These are phyloP conservation scores for Enteromius paludinosus DNA, from an alignment of 2,797 vertebrate genomes.

Conservation along the genomic window DNA sequence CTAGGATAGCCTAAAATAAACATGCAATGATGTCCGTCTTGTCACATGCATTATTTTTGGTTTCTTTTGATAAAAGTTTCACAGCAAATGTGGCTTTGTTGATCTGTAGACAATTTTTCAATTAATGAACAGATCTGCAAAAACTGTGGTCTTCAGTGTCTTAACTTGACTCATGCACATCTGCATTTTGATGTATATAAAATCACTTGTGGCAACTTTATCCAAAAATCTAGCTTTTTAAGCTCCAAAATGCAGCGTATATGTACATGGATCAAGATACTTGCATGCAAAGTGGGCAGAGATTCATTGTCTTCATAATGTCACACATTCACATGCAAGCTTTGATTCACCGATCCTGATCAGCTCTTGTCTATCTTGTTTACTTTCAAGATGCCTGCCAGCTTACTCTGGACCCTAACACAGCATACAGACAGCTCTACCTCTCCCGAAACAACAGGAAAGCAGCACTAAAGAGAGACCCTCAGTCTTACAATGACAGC, in stretches of 20 bases:
- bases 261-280: conserved; percentile 37
- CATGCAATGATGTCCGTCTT: not conserved
- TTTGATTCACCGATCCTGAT: not conserved
- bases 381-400: conserved; percentile 74
- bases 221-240: not conserved
- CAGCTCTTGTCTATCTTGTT: conserved; percentile 33
- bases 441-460: conserved; percentile 81
- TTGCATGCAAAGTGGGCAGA: not conserved
- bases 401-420: conserved; percentile 80
- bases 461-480: conserved; percentile 79
- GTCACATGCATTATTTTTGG: not conserved
- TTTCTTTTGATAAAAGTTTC: not conserved
- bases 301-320: conserved; percentile 18
- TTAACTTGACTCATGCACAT: conserved; percentile 30
- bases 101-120: not conserved
- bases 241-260: not conserved
- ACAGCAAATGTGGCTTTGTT: not conserved
- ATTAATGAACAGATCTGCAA: no score
- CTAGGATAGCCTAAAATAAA: conserved; percentile 7
- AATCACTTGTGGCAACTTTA: not conserved
- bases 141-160: not conserved
- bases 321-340: not conserved
- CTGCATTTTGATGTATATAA: not conserved
- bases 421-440: conserved; percentile 81
- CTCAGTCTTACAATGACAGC: conserved; percentile 75